phyloP scores from a whole-genome alignment of 2,797 vertebrate species.

The Siniperca scherzeri region DNA sequence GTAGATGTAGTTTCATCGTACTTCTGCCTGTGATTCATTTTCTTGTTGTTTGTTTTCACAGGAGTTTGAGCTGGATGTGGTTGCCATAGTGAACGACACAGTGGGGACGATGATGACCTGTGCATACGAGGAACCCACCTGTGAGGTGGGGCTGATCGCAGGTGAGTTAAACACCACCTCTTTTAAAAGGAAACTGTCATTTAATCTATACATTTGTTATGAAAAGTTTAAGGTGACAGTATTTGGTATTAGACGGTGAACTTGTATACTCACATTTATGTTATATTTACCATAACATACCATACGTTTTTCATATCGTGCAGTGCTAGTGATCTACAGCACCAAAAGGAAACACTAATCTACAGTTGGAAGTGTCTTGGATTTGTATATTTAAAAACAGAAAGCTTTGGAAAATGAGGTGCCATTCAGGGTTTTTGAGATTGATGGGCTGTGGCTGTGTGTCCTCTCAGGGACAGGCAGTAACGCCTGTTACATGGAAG shows the following conservation, averaged over 20 bases:
- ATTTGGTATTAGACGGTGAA: background rate
- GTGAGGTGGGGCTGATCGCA: constrained; percentile 97
- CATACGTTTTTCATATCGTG: background rate
- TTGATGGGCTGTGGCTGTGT: background rate
- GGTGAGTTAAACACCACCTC: constrained; percentile 80
- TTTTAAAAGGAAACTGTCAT: background rate
- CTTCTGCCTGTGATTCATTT: background rate
- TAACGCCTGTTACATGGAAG: constrained; percentile 99
- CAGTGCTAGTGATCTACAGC: background rate
- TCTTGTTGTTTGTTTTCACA: constrained; percentile 58
- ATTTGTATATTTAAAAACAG: background rate
- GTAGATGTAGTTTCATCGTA: background rate
- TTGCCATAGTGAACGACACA: constrained; percentile 97
- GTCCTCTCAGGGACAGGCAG: constrained; percentile 92
- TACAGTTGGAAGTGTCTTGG: background rate
- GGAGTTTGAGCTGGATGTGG: constrained; percentile 99
- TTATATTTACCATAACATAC: background rate
- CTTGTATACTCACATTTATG: background rate
- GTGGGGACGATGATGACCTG: constrained; percentile 99
- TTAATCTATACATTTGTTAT: background rate
- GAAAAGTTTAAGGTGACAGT: background rate
- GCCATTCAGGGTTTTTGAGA: background rate
- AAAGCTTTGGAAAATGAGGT: background rate
- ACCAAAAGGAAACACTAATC: background rate
- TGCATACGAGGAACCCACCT: constrained; percentile 96